Conservation (phyloP, 2,888 invertebrate species). For the Cistogaster globosa region DNA sequence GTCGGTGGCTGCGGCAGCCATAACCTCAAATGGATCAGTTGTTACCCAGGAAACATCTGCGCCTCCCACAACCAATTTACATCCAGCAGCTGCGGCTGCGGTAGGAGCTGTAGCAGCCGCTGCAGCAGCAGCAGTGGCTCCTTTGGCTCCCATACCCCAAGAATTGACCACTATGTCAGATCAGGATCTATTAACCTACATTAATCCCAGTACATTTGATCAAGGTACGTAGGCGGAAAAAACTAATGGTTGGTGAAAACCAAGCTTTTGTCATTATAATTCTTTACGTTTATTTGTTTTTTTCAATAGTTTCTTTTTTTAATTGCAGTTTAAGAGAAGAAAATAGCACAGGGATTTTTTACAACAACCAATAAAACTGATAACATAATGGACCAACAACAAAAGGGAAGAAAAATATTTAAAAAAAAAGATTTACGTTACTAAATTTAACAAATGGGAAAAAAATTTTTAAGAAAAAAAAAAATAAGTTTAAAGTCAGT, state of each 20-base stretch:
- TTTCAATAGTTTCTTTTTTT: constrained; percentile 39
- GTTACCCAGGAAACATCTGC: constrained; percentile 79
- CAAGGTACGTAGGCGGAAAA: constrained; percentile 85
- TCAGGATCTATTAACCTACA: constrained; percentile 93
- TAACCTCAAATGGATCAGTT: constrained; percentile 78
- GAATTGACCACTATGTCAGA: constrained; percentile 93
- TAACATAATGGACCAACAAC: no score
- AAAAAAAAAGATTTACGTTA: background rate
- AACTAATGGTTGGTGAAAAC: background rate
- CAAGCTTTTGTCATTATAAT: background rate
- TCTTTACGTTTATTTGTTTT: constrained; percentile 2
- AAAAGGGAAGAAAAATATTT: background rate
- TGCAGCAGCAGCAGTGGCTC: constrained; percentile 81
- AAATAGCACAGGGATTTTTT: no score
- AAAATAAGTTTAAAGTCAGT: constrained; percentile 10
- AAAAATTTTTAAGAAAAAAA: background rate
- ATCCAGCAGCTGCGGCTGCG: constrained; percentile 66
- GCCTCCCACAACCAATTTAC: constrained; percentile 70
- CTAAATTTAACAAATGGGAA: background rate
- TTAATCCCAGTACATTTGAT: constrained; percentile 95
- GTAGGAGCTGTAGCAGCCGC: constrained; percentile 74
- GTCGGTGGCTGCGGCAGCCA: constrained; percentile 80
- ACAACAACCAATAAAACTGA: no score
- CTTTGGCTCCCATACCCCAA: constrained; percentile 86
- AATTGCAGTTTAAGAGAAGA: constrained; percentile 53